These are phyloP conservation scores for Eolophus roseicapilla DNA, from an alignment of 2,113 vertebrate species.

Conservation along the genomic window DNA sequence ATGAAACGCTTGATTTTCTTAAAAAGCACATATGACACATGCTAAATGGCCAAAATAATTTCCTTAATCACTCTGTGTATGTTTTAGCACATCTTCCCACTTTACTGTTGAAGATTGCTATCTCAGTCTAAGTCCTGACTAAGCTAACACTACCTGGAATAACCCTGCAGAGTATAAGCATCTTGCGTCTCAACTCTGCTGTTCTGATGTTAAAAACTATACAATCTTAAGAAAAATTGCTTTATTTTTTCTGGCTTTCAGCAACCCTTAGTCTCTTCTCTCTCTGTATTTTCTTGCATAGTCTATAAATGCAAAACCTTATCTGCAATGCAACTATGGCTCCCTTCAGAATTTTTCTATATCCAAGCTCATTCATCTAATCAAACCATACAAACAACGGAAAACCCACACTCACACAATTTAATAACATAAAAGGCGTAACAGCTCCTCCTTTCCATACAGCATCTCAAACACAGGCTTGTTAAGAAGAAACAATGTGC, in stretches of 20 bases:
- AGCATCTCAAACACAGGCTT: neutral
- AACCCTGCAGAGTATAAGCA: neutral
- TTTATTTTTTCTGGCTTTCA: neutral
- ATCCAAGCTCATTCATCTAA: neutral
- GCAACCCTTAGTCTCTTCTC: neutral
- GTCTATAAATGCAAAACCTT: neutral
- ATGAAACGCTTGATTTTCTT: neutral
- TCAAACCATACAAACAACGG: neutral
- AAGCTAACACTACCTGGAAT: neutral
- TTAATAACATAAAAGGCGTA: neutral
- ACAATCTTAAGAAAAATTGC: neutral
- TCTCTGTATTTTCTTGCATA: neutral
- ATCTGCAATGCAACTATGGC: neutral
- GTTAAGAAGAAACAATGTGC: neutral
- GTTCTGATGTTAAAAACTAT: neutral
- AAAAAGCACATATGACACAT: neutral
- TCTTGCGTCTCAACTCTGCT: neutral
- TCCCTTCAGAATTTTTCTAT: neutral
- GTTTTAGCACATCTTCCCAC: neutral
- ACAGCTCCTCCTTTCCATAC: neutral
- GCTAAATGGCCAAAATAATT: neutral
- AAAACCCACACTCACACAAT: neutral
- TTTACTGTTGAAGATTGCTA: neutral
- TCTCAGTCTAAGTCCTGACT: neutral
- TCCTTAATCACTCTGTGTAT: neutral